Evolutionary conservation across 1,140 invertebrate genomes (phyloP), one percentile per base, ranked within the genome.

Genomic region (Trypoxylus dichotomus): DNA sequence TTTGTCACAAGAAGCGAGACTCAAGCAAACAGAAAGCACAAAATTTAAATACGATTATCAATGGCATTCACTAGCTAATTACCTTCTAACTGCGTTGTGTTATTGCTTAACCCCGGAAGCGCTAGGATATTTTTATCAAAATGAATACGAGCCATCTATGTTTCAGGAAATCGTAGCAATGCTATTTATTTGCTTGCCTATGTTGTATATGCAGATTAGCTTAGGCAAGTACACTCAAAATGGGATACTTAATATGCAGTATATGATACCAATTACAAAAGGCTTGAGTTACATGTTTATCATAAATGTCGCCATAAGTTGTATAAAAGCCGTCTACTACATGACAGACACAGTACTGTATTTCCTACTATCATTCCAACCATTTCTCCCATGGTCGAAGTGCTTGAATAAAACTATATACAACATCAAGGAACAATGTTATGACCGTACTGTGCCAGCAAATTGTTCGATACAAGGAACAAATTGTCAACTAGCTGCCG

Each of bases 171-270:
- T 75, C 15, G 15, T 54, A 8, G n/a, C 27, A n/a, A 37, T 29
- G 10, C 10, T 75, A 54, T 75, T 75, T 25, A 29, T 54, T 43
- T 43, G 74, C 41, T 29, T 75, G 43, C 74, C 74, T 1, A 27
- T 54, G 10, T 27, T 47, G n/a, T 75, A 75, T 32, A 75, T 75
- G 74, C 41, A 75, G 32, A 19, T 75, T 54, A 42, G 32, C 27
- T 27, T 75, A 10, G 74, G 74, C 24, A 43, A 54, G 24, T 75
- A 75, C 42, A 75, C 74, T 10, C 74, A 75, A 54, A 54, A 47
- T 25, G 27, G 74, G 7, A 75, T 75, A 10, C 11, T 75, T 2
- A 27, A 75, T 11, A 13, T 47, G 15, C 32, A 75, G 24, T 47
- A 75, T 58, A 47, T 43, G 41, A 27, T 75, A 54, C 74, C 74